A percentile compares a stretch with the other conserved stretches of the same genome.
Conservation (phyloP, 2,113 vertebrate species). For the Platycercus adscitus region DNA sequence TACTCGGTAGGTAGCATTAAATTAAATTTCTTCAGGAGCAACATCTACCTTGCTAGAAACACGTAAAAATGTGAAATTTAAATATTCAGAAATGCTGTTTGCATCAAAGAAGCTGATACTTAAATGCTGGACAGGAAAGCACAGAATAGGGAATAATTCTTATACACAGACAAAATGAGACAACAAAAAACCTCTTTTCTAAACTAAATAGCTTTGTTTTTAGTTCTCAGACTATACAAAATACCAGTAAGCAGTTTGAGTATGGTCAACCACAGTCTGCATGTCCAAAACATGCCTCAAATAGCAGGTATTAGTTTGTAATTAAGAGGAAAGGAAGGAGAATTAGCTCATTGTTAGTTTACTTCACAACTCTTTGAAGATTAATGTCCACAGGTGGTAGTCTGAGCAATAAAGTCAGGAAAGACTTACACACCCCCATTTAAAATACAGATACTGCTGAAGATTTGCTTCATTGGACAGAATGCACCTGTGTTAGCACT, state of each 20-base stretch:
- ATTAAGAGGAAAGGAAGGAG: background rate
- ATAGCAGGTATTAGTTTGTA: background rate
- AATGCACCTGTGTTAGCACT: background rate
- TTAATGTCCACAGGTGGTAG: background rate
- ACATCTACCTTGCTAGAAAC: background rate
- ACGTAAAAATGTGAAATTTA: background rate
- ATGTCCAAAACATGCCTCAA: background rate
- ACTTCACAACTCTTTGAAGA: slow-evolving; percentile 15
- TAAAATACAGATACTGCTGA: background rate
- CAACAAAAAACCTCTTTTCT: background rate
- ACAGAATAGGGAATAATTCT: background rate
- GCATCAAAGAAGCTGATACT: background rate
- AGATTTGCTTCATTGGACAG: background rate
- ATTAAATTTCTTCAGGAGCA: background rate
- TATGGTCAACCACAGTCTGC: background rate
- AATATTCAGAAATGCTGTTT: background rate
- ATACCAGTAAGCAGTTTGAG: background rate
- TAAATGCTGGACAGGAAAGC: background rate
- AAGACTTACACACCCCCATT: background rate
- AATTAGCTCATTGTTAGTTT: background rate
- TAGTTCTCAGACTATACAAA: background rate
- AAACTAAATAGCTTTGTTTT: background rate
- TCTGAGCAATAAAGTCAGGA: background rate
- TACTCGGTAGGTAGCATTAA: background rate
- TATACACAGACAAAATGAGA: background rate